phyloP scores from a whole-genome alignment of 2,113 vertebrate species.

The Sapayoa aenigma region DNA sequence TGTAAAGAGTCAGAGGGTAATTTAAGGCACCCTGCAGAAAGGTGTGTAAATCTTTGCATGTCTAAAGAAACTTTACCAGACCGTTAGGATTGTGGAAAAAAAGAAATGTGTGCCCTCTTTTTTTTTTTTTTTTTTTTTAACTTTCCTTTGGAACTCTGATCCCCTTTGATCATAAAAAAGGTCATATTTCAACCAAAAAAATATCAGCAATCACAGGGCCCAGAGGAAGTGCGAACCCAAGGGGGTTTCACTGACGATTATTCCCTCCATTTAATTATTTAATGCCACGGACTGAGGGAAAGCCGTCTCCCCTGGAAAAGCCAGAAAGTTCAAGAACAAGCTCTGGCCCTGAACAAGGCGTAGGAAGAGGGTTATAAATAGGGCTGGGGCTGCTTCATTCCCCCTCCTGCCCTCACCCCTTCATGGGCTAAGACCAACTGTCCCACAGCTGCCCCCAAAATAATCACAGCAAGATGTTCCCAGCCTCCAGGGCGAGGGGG shows the following conservation, averaged over 20 bases:
- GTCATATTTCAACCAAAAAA: constrained; percentile 78
- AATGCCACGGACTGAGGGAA: constrained; percentile 13
- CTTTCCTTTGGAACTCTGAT: constrained; percentile 69
- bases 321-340: constrained; percentile 51
- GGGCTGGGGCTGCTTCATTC: background rate
- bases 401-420: background rate
- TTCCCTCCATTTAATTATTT: constrained; percentile 74
- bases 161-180: constrained; percentile 76
- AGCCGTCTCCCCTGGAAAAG: constrained; percentile 44
- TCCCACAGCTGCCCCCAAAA: background rate
- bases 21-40: constrained; percentile 73
- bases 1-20: constrained; percentile 56
- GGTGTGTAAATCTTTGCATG: constrained; percentile 76
- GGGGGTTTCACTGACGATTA: constrained; percentile 63
- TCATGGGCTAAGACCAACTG: background rate
- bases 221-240: constrained; percentile 68
- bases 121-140: background rate
- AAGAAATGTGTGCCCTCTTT: constrained; percentile 27
- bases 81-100: constrained; percentile 50
- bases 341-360: constrained; percentile 53
- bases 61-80: constrained; percentile 77
- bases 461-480: constrained; percentile 51
- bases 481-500: background rate
- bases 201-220: constrained; percentile 72
- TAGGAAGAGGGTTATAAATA: constrained; percentile 5